Conservation (phyloP, 2,113 vertebrate genomes). For the Colius striatus region DNA sequence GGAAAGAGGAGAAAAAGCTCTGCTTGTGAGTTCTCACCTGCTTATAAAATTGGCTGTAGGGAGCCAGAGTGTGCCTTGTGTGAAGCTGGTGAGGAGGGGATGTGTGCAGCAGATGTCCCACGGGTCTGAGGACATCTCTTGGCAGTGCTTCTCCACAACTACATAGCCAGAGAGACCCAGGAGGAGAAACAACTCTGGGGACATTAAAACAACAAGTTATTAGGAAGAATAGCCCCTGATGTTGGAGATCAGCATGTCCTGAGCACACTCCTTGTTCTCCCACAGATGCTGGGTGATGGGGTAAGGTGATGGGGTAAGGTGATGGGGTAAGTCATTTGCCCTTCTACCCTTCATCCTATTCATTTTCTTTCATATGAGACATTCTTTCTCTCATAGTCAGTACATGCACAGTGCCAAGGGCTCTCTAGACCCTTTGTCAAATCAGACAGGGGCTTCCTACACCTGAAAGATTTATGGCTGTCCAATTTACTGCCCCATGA, state of each 20-base stretch:
- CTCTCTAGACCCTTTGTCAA: accelerated
- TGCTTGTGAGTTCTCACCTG: background rate
- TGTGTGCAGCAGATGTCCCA: background rate
- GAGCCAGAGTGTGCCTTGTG: background rate
- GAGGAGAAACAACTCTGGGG: background rate
- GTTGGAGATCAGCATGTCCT: background rate
- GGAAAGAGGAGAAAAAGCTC: background rate
- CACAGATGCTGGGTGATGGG: background rate
- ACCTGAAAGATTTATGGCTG: background rate
- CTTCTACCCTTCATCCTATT: background rate
- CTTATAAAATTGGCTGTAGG: background rate
- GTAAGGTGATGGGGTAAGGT: background rate
- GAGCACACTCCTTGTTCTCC: background rate
- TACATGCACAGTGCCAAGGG: background rate
- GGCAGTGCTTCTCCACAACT: background rate
- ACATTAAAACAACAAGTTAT: background rate
- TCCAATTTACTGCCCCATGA: no score
- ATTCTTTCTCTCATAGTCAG: background rate
- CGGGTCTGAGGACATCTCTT: background rate
- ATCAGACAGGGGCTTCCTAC: background rate
- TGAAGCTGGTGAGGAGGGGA: background rate
- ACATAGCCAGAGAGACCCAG: background rate
- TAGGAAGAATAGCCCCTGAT: background rate
- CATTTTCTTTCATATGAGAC: background rate
- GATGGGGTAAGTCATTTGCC: background rate